These are phyloP conservation scores for Holothuria leucospilota DNA, from an alignment of 53 echinoderm and acorn worm species.

Conservation along the genomic window DNA sequence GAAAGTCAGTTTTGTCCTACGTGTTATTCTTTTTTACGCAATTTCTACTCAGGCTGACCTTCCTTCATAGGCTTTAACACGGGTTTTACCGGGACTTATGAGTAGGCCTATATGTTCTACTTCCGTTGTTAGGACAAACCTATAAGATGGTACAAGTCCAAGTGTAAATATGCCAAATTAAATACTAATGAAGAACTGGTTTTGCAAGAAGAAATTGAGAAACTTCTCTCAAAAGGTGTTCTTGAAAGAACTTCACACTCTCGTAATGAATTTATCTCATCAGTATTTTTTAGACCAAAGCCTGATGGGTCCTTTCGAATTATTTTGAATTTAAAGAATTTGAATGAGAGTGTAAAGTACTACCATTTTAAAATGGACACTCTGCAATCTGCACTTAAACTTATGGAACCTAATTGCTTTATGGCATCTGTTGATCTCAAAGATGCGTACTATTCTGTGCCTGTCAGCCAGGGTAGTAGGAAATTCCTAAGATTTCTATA, in stretches of 20 bases:
- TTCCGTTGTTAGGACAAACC: no score
- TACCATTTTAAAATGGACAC: no score
- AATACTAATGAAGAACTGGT: neutral
- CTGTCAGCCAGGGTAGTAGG: neutral
- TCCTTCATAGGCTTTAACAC: no score
- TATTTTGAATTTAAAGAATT: constrained; percentile 38
- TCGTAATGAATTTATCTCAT: constrained; percentile 16
- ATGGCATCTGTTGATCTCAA: no score
- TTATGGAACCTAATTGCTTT: neutral
- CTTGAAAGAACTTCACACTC: constrained; percentile 6
- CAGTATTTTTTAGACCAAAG: neutral
- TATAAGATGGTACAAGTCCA: no score
- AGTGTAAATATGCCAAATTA: neutral
- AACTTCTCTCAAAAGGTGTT: neutral
- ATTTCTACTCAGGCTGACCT: no score
- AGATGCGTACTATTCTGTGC: no score
- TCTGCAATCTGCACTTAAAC: neutral
- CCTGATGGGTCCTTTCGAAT: neutral
- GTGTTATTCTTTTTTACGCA: no score
- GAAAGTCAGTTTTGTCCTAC: no score
- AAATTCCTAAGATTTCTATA: neutral
- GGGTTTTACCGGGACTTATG: no score
- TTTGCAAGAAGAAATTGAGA: no score
- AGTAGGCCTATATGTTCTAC: no score
- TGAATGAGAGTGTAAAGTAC: neutral